Percentiles rank a stretch among this genome's conserved stretches.
Evolutionary conservation across 2,797 vertebrate genomes (phyloP).

Genomic region (Gymnodraco acuticeps): DNA sequence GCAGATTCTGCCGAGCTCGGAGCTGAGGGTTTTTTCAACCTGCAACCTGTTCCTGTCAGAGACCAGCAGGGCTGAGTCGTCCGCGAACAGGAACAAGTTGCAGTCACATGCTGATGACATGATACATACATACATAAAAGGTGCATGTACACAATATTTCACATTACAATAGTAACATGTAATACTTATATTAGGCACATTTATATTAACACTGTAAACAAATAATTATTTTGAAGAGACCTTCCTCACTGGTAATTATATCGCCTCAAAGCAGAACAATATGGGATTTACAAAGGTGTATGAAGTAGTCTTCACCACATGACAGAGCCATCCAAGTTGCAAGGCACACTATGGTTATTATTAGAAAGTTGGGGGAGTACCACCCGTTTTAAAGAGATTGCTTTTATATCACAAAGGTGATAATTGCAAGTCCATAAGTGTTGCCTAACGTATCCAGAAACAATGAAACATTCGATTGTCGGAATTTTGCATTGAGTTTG

Average conservation of each 20-base stretch:
- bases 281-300: not conserved
- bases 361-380: not conserved
- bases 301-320: not conserved
- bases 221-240: not conserved
- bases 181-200: not conserved
- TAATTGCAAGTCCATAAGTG: fast-evolving
- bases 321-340: not conserved
- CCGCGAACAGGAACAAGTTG: too few relatives aligned
- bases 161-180: not conserved
- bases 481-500: not conserved
- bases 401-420: not conserved
- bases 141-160: not conserved
- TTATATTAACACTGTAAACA: not conserved
- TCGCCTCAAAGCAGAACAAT: not conserved
- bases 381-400: not conserved
- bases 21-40: too few relatives aligned
- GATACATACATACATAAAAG: not conserved
- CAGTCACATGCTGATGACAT: too few relatives aligned
- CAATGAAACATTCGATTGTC: not conserved
- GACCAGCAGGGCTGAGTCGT: too few relatives aligned
- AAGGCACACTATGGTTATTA: not conserved
- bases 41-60: too few relatives aligned
- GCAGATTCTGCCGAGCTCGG: too few relatives aligned
- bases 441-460: fast-evolving
- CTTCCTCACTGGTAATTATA: not conserved